These are phyloP conservation scores for Bubo bubo DNA, from an alignment of 2,113 vertebrate species.

Conservation along the genomic window DNA sequence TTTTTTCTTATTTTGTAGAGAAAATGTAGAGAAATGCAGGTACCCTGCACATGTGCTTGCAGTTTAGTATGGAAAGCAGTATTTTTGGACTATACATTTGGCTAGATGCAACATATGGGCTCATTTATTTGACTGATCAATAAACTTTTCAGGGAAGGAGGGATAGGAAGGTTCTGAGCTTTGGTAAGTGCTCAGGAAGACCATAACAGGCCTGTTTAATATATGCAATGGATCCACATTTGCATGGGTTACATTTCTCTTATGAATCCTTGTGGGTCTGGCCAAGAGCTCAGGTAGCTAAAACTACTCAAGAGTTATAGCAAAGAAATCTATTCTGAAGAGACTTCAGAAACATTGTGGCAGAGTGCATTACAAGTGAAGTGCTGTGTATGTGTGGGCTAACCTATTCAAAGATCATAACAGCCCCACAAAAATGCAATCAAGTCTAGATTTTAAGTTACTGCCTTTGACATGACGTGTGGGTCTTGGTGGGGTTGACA, in stretches of 20 bases:
- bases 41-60: background rate
- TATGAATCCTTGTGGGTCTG: accelerated
- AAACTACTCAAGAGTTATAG: background rate
- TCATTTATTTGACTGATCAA: background rate
- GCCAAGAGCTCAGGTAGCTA: background rate
- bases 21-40: background rate
- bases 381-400: background rate
- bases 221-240: background rate
- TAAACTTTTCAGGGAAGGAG: background rate
- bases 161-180: background rate
- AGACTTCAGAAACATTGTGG: background rate
- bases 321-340: background rate
- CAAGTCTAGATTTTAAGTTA: background rate
- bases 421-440: accelerated
- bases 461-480: background rate
- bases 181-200: background rate
- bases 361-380: background rate
- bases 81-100: background rate
- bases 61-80: background rate
- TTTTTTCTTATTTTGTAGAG: background rate
- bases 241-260: background rate
- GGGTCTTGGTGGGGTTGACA: background rate
- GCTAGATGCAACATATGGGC: background rate
- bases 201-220: background rate
- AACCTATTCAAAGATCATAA: background rate